A percentile compares a stretch with the other conserved stretches of the same genome.
Evolutionary conservation across 2,113 vertebrate genomes (phyloP).

Genomic region (Serilophus lunatus): DNA sequence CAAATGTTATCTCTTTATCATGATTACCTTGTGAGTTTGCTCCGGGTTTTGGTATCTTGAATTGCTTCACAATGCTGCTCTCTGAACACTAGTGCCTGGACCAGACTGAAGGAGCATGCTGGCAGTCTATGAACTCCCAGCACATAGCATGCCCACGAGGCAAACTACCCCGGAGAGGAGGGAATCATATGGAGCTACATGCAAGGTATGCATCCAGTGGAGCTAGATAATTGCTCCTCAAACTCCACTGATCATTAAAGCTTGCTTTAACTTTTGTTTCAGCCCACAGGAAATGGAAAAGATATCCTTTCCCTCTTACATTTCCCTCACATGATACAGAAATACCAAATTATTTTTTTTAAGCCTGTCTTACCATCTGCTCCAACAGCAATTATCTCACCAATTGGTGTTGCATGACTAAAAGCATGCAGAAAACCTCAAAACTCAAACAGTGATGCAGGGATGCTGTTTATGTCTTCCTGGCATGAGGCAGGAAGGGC

Average conservation of each 20-base stretch:
- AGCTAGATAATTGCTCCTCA: neutral
- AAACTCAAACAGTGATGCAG: neutral
- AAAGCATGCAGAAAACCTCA: neutral
- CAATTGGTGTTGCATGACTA: neutral
- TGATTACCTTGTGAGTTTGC: neutral
- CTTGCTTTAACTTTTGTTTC: neutral
- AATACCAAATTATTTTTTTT: neutral
- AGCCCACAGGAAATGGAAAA: neutral
- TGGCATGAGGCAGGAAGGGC: neutral
- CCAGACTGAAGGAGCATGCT: neutral
- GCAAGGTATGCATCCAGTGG: neutral
- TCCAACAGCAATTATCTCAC: neutral
- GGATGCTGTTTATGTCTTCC: neutral
- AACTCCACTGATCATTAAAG: neutral
- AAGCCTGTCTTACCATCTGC: neutral
- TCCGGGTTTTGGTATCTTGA: neutral
- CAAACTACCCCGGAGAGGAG: neutral
- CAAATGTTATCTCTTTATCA: neutral
- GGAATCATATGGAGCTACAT: neutral
- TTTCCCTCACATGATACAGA: neutral
- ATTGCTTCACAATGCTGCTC: neutral
- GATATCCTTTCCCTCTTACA: neutral
- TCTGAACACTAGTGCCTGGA: neutral
- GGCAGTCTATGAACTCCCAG: neutral
- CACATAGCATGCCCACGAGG: neutral